Evolutionary conservation across 2,888 invertebrate genomes (phyloP), one percentile per base, ranked within the genome.

Genomic region (Andricus quercusramuli): DNA sequence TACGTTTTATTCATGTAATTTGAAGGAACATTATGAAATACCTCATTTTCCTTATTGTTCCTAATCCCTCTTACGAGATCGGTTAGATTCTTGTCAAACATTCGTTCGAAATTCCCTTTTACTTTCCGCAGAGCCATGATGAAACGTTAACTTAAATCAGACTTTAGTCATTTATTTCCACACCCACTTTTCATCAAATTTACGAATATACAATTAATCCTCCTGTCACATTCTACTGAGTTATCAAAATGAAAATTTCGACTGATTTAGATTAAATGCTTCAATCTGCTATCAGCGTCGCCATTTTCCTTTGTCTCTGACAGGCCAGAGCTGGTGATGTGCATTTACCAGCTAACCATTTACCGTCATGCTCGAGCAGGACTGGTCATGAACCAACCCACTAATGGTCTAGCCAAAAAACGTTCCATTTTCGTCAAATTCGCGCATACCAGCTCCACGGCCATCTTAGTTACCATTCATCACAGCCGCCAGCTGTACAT

Each of bases 41-140:
- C 99, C 97, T 99, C 99, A 95, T 98, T 99, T 94, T 99, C 99
- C 95, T 99, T 99, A 94, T 99, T 99, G 94, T 99, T 99, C 91
- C 99, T 94, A 90, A 99, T 99, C 88, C 99, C 99, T 86, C 99
- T 96, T 81, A 99, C 99, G 90, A 99, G 95, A 95, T 99, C 99
- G 84, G 99, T 99, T 89, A 99, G 94, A 94, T 99, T 99, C 95
- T 99, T 99, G 94, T 99, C 99, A 94, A 99, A 99, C 96, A 99
- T 98, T 91, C 99, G 96, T 93, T 99, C 99, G 90, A 99, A 96
- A 93, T 99, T 99, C 86, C 99, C 99, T 94, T 98, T 99, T 90
- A 99, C 99, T 94, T 99, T 99, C 93, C 98, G 97, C 90, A 99
- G 95, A 93, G 98, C 98, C 98, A 98, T 98, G 77, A 78, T 85